phyloP scores from a whole-genome alignment of 2,113 vertebrate species.

The Coturnix japonica region DNA sequence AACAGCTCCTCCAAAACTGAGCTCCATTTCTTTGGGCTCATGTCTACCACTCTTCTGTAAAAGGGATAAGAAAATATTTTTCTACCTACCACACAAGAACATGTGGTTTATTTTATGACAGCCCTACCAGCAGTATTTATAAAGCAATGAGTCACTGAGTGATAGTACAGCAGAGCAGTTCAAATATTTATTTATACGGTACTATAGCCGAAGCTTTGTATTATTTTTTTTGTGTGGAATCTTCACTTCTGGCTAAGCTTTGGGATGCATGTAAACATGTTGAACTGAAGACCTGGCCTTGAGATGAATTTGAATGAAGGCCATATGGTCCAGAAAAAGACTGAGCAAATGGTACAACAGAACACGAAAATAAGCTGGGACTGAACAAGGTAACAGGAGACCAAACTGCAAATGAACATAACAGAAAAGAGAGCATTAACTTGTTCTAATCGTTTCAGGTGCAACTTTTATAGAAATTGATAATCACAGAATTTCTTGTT shows the following conservation, averaged over 20 bases:
- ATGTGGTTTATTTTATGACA: constrained; percentile 42
- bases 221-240: neutral
- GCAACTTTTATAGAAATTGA: neutral
- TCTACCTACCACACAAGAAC: constrained; percentile 3
- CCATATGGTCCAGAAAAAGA: neutral
- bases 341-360: neutral
- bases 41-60: neutral
- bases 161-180: neutral
- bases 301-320: neutral
- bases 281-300: neutral
- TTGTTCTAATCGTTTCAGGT: neutral
- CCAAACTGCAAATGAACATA: neutral
- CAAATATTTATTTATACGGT: constrained; percentile 16
- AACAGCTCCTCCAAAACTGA: neutral
- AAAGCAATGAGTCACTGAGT: constrained; percentile 35
- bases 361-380: neutral
- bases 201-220: constrained; percentile 5
- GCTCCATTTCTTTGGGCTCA: neutral
- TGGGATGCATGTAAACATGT: neutral
- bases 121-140: neutral
- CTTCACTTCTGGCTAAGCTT: constrained; percentile 29
- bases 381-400: neutral
- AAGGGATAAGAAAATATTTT: constrained; percentile 33
- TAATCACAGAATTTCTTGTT: constrained; percentile 11
- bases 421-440: neutral